Base-by-base conservation (phyloP, 2,113 vertebrate species). In the Apteryx owenii region DNA sequence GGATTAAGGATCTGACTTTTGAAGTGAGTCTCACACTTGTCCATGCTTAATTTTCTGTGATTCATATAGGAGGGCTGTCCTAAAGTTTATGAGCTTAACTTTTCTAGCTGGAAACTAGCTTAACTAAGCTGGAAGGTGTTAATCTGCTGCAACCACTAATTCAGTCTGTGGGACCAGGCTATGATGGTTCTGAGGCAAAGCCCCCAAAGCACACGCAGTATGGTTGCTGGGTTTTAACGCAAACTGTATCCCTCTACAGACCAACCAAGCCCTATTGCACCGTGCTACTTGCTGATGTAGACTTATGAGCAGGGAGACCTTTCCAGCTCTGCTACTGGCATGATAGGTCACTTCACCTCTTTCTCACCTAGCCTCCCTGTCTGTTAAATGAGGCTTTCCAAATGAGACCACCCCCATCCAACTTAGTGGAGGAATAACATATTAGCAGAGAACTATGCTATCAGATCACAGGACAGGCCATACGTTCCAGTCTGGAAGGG, bases 401-500 rank as follows among this genome's bases (percentile, higher is more conserved):
- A 56, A 81, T 61, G 21, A 38, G 25, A 12, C 29, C 3, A 1
- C 56, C 40, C 5, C 12, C 25, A 54, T 21, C 17, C 42, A 75
- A 5, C 36, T 70, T 51, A 62, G 68, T 2, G 15, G 26, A 76
- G n/a, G 12, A 76, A 22, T 28, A 26, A 33, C 10, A 5, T 8
- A 5, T 5, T 64, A 18, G 20, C 2, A 58, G 53, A 80, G 14
- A 38, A 38, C 9, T 4, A 2, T 2, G 3, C 31, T 75, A 12
- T 70, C 25, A 51, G 23, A 44, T 19, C 46, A 8, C 0, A 0
- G 56, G 26, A 28, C 28, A 72, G 42, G 46, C 7, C 0, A 4
- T 12, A 6, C 51, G 31, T 9, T 87, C 18, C 31, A 5, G 8
- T 50, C n/a, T 81, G 62, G 33, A 61, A 85, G 12, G 7, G 15